Base-by-base conservation (phyloP, 2,888 invertebrate genomes). In the Epicampocera succincta region DNA sequence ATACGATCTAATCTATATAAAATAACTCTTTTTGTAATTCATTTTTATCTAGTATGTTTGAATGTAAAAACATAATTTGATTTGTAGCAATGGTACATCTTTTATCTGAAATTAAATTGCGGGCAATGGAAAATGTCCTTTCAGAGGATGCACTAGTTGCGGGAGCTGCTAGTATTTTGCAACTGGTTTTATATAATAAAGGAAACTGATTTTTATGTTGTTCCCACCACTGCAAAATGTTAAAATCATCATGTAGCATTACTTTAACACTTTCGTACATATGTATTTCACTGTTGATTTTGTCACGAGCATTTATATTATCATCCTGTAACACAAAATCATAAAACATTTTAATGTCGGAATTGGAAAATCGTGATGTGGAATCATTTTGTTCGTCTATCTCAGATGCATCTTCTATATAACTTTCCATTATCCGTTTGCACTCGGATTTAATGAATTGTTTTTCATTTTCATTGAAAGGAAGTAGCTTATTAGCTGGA, bases 21-120 rank as follows among this genome's bases (percentile, higher is more conserved):
- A 54, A 29, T 54, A 54, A n/a, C 25, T 29, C 50, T 46, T 17
- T 25, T 68, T 58, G 58, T 48, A 71, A 48, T 15, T 58, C 60
- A 71, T 60, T 38, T 61, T 38, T 52, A 25, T 61, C 42, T 52
- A 52, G n/a, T n/a, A n/a, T 63, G n/a, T 74, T 69, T 12, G 56
- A 69, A 50, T 79, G 73, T 50, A 84, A 63, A 48, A 83, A 84
- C 58, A 82, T 73, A 46, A 82, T 80, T 77, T 80, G 61, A 50
- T 83, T 74, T n/a, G 63, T 52, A 56, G 60, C 60, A 54, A 56
- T 40, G 50, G 19, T 48, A 48, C 48, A 48, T 48, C 48, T 52
- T 48, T 80, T 80, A 54, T 77, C 74, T 12, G 61, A 71, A 44
- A 80, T 80, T 63, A 83, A 61, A 25, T 80, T 72, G 50, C 73